These are phyloP conservation scores for Prolemur simus DNA, from an alignment of 2,113 vertebrate species.

Conservation along the genomic window DNA sequence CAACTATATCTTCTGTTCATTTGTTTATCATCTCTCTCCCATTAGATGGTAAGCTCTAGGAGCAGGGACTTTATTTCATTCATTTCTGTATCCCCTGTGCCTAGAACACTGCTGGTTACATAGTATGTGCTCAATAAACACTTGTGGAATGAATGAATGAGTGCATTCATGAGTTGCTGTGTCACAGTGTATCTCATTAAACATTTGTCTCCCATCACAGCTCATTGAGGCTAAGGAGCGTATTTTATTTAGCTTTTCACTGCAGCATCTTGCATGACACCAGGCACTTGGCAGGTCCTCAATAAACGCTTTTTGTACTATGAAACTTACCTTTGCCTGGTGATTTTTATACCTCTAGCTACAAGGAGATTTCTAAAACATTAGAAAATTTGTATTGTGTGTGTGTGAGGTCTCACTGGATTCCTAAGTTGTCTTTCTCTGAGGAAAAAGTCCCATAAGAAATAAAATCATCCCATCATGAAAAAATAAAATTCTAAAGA, in stretches of 20 bases:
- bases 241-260: not conserved
- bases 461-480: slow-evolving; percentile 19
- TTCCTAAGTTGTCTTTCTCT: slow-evolving; percentile 14
- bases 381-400: not conserved
- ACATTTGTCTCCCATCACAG: not conserved
- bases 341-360: not conserved
- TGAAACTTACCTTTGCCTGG: not conserved
- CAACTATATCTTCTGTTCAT: not conserved
- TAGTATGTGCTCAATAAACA: not conserved
- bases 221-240: not conserved
- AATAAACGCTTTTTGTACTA: not conserved
- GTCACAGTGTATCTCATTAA: not conserved
- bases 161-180: not conserved
- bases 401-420: not conserved
- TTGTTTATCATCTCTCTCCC: not conserved
- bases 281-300: not conserved
- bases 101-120: not conserved
- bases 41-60: not conserved
- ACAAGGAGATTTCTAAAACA: slow-evolving; percentile 5
- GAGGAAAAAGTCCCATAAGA: not conserved
- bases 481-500: slow-evolving; percentile 16
- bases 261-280: not conserved
- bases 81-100: not conserved
- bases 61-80: not conserved
- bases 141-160: not conserved